Conservation (phyloP, 2,888 invertebrate species). For the Choreutis nemorana region DNA sequence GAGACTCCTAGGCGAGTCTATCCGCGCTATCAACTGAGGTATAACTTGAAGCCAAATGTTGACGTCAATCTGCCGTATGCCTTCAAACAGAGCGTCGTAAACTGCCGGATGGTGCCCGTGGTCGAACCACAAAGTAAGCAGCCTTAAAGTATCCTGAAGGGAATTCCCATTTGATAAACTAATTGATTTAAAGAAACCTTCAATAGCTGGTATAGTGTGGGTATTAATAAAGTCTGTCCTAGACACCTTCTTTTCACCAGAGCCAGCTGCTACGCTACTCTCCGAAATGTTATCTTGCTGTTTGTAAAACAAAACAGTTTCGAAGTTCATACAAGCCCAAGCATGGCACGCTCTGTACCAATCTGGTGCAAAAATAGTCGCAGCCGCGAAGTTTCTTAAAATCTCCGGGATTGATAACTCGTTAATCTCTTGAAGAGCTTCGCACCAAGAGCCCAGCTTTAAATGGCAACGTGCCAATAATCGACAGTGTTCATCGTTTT, state of each 20-base stretch:
- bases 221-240: constrained; percentile 48
- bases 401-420: constrained; percentile 80
- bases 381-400: constrained; percentile 78
- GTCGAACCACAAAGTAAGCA: constrained; percentile 97
- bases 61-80: constrained; percentile 91
- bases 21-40: constrained; percentile 97
- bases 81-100: constrained; percentile 91
- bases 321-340: constrained; percentile 98
- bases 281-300: constrained; percentile 55
- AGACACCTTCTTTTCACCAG: constrained; percentile 50
- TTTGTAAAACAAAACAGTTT: constrained; percentile 79
- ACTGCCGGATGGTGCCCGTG: constrained; percentile 94
- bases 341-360: constrained; percentile 99
- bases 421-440: constrained; percentile 83
- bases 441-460: constrained; percentile 95
- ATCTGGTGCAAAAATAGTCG: constrained; percentile 83
- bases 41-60: constrained; percentile 99
- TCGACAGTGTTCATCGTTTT: constrained; percentile 62
- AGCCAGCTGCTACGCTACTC: constrained; percentile 48
- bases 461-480: constrained; percentile 85
- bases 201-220: constrained; percentile 90
- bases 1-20: constrained; percentile 89
- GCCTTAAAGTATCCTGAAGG: constrained; percentile 92
- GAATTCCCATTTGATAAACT: constrained; percentile 91
- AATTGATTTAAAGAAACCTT: constrained; percentile 96